Evolutionary conservation across 2,113 vertebrate species (phyloP).

Genomic region (Lepus europaeus): DNA sequence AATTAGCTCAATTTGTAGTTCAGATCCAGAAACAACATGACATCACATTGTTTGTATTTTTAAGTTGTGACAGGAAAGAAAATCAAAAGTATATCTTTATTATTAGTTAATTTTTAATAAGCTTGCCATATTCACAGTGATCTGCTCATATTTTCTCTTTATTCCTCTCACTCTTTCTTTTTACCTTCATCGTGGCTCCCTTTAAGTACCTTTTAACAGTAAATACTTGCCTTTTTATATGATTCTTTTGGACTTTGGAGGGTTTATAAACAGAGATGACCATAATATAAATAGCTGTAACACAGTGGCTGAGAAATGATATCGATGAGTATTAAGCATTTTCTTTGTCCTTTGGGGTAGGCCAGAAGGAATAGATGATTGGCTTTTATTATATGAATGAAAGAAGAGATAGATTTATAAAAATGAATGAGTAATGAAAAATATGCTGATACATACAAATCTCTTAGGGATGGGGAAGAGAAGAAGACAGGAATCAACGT

Average conservation of each 20-base stretch:
- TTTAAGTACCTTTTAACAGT: background rate
- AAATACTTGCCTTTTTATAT: background rate
- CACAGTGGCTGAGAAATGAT: background rate
- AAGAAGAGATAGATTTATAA: background rate
- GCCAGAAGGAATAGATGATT: background rate
- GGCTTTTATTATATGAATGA: background rate
- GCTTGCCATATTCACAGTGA: background rate
- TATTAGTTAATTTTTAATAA: background rate
- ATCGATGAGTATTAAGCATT: background rate
- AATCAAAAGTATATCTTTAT: slow-evolving; percentile 8
- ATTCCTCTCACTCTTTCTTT: background rate
- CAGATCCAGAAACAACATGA: background rate
- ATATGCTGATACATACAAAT: background rate
- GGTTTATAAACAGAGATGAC: background rate
- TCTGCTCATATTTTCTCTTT: background rate
- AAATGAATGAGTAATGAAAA: background rate
- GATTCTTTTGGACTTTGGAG: background rate
- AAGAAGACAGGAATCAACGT: background rate
- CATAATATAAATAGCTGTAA: background rate
- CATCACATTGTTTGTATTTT: background rate
- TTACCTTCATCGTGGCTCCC: background rate
- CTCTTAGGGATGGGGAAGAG: background rate
- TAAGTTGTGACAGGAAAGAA: slow-evolving; percentile 4
- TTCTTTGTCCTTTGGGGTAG: background rate
- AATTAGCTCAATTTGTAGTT: slow-evolving; percentile 43